These are phyloP conservation scores for Callorhinus ursinus DNA, from an alignment of 2,113 vertebrate genomes.

Conservation along the genomic window DNA sequence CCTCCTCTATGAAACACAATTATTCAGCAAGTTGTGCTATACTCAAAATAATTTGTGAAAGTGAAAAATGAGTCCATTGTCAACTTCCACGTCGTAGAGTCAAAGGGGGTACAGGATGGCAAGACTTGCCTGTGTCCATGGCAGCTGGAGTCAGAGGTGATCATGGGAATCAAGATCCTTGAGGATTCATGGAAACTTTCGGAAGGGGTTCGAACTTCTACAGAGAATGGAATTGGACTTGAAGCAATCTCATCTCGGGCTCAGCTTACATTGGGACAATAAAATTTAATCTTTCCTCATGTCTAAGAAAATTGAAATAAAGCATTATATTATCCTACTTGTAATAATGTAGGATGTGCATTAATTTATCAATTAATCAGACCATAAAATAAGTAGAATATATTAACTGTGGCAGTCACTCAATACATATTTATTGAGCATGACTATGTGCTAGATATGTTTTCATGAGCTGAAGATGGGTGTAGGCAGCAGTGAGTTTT, in stretches of 20 bases:
- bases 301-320: constrained; percentile 16
- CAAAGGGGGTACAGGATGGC: not conserved
- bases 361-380: not conserved
- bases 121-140: not conserved
- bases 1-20: not conserved
- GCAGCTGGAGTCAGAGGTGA: not conserved
- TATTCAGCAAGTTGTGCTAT: not conserved
- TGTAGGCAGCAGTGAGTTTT: not conserved
- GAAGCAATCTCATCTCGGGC: not conserved
- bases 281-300: not conserved
- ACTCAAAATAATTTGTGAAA: not conserved
- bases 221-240: not conserved
- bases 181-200: not conserved
- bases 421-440: not conserved
- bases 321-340: not conserved
- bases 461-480: not conserved
- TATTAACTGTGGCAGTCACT: not conserved
- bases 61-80: not conserved
- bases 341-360: not conserved
- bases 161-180: not conserved
- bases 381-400: not conserved
- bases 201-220: not conserved
- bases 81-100: not conserved
- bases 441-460: not conserved
- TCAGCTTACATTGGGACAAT: not conserved